Evolutionary conservation across 2,888 invertebrate genomes (phyloP).

Genomic region (Calliphora vomitoria): DNA sequence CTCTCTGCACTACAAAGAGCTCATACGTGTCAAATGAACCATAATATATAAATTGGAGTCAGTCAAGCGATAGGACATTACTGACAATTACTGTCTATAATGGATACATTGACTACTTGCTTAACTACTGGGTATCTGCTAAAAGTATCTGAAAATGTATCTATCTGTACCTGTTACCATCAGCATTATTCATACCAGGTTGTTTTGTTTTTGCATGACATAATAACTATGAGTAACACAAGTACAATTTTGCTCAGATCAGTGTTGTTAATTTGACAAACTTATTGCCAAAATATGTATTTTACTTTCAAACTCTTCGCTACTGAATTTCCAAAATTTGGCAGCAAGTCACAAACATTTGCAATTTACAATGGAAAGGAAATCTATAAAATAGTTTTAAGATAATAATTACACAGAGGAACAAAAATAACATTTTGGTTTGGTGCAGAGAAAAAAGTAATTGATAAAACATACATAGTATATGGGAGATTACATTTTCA

Average conservation of each 20-base stretch:
- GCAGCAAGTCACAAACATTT: background rate
- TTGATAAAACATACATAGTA: too few species aligned
- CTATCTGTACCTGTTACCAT: slow-evolving; percentile 29
- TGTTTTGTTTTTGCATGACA: slow-evolving; percentile 23
- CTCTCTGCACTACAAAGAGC: too few species aligned
- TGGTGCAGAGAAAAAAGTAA: too few species aligned
- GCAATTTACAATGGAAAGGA: background rate
- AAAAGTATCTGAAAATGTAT: slow-evolving; percentile 17
- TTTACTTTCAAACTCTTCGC: background rate
- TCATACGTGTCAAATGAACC: too few species aligned
- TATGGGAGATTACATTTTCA: too few species aligned
- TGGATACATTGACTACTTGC: too few species aligned
- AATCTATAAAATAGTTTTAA: background rate
- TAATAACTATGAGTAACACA: background rate
- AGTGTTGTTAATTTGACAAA: slow-evolving; percentile 10
- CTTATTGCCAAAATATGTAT: background rate
- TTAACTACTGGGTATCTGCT: background rate
- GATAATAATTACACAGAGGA: too few species aligned
- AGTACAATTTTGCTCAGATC: background rate
- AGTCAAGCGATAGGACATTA: too few species aligned
- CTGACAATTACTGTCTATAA: too few species aligned
- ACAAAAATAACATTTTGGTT: too few species aligned
- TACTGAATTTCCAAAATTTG: background rate
- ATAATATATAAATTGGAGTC: too few species aligned
- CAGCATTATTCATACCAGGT: background rate